Evolutionary conservation across 2,113 vertebrate genomes (phyloP), one percentile per base, ranked within the genome.

Genomic region (Natator depressus): DNA sequence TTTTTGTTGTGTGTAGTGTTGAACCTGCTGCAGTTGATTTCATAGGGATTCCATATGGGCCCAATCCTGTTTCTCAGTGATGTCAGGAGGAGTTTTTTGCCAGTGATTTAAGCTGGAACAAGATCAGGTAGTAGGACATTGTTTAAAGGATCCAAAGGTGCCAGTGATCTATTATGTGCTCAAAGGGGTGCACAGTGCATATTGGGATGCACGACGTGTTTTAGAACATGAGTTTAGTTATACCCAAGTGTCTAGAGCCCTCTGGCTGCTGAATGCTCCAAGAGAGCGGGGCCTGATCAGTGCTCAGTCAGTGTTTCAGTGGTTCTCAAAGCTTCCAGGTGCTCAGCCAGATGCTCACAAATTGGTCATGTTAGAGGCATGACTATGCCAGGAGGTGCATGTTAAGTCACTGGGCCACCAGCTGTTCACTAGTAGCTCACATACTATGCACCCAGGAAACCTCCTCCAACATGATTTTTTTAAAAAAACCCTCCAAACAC

Each of bases 121-220:
- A 35, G 31, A 35, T 31, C n/a, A 20, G n/a, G 5, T 17, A 89
- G 53, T 54, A n/a, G 76, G 10, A 38, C 25, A 29, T 47, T 87
- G 91, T 84, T 24, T 59, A 87, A 94, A 91, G 6, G 82, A 65
- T 11, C 80, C 2, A 17, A 1, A 0, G 29, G 5, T 46, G 11
- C 11, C 20, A 27, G 22, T 46, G 38, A 3, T 25, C 22, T 24
- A 46, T 46, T 76, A 27, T 42, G 22, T 13, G 24, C 57, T 87
- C 7, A 4, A 10, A 42, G 5, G 1, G 5, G 29, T 27, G 2
- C 10, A 3, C 55, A 14, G 13, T 50, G 80, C 12, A 1, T 16
- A 12, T 76, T 46, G 78, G 86, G 49, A 54, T 82, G 57, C 84
- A 78, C 57, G 9, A 78, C 47, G 10, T 79, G 17, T 12, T 94